Evolutionary conservation across 2,888 invertebrate genomes (phyloP).

Genomic region (Dasypogon diadema): DNA sequence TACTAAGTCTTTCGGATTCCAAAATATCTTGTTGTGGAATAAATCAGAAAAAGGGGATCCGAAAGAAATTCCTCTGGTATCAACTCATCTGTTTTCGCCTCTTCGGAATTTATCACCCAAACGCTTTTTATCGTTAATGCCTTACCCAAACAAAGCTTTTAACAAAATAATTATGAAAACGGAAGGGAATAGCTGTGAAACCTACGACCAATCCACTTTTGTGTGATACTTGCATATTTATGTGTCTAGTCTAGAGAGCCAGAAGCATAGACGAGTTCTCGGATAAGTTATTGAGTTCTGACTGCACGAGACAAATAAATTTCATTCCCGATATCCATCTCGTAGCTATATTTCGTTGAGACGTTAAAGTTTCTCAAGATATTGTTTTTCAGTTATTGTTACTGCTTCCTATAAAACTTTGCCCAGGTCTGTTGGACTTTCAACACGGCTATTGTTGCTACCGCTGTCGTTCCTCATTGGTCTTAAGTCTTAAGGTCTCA

Average conservation of each 20-base stretch:
- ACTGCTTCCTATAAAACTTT: neutral
- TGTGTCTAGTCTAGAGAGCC: neutral
- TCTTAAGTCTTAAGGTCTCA: neutral
- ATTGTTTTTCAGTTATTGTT: slow-evolving; percentile 35
- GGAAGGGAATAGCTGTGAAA: neutral
- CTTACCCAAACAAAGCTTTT: slow-evolving; percentile 22
- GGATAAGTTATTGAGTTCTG: neutral
- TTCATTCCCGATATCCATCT: slow-evolving; percentile 23
- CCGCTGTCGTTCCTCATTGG: too few relatives aligned
- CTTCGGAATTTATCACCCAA: neutral
- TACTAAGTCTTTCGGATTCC: neutral
- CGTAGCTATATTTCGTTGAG: neutral
- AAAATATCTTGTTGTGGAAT: neutral
- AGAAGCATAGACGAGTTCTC: neutral
- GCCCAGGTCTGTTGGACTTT: neutral
- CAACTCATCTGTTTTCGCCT: neutral
- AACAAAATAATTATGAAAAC: slow-evolving; percentile 32
- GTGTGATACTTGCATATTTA: neutral
- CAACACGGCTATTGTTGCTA: too few relatives aligned
- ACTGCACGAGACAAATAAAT: slow-evolving; percentile 31
- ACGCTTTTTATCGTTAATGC: neutral
- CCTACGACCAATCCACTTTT: neutral
- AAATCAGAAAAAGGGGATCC: neutral
- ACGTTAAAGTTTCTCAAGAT: slow-evolving; percentile 3
- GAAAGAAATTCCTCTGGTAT: neutral